Percentiles rank a stretch among this genome's conserved stretches.
These are phyloP conservation scores for Dasyprocta punctata DNA, from an alignment of 2,113 vertebrate species.

Conservation along the genomic window DNA sequence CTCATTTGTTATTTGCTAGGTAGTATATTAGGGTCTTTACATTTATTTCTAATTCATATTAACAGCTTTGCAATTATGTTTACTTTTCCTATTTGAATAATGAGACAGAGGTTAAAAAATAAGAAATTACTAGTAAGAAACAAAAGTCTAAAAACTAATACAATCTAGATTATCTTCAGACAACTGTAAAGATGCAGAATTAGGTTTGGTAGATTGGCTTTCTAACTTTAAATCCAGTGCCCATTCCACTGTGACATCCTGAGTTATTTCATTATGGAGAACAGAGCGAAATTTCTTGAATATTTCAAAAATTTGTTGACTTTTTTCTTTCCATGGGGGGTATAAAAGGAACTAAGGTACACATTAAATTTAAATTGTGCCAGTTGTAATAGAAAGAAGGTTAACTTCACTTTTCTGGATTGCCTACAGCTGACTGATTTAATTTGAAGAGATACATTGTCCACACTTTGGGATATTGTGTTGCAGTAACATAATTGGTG, in stretches of 20 bases:
- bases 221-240: not conserved
- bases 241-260: not conserved
- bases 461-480: not conserved
- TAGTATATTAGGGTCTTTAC: not conserved
- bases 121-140: not conserved
- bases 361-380: not conserved
- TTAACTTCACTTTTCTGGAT: not conserved
- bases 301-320: not conserved
- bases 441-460: slow-evolving; percentile 32
- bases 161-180: not conserved
- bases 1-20: not conserved
- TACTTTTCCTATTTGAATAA: slow-evolving; percentile 6
- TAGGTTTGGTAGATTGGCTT: not conserved
- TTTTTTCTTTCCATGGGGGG: not conserved
- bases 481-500: not conserved
- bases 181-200: not conserved
- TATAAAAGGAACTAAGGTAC: not conserved
- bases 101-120: not conserved
- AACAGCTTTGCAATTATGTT: not conserved
- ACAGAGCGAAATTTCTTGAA: not conserved
- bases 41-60: slow-evolving; percentile 20
- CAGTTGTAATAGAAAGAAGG: not conserved
- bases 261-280: not conserved
- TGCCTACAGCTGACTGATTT: not conserved
- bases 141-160: not conserved